These are phyloP conservation scores for Synergus itoensis DNA, from an alignment of 2,888 invertebrate genomes.

Conservation along the genomic window DNA sequence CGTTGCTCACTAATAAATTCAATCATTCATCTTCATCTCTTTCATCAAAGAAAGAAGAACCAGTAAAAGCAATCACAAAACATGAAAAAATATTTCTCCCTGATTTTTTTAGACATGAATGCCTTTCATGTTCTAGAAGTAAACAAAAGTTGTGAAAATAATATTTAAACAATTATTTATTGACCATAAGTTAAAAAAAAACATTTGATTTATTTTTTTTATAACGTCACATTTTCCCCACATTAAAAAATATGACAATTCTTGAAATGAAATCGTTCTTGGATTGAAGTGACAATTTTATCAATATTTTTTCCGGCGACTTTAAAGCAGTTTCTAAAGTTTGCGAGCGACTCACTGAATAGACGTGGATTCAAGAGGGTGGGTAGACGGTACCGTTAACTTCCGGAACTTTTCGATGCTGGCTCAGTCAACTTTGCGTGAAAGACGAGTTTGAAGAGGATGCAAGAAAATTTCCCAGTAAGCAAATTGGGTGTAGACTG, in stretches of 20 bases:
- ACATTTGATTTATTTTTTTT: too few species aligned
- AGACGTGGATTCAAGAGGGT: not conserved
- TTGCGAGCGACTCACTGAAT: slow-evolving; percentile 35
- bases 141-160: too few species aligned
- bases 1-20: not conserved
- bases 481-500: slow-evolving; percentile 32
- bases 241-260: not conserved
- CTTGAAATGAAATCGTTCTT: slow-evolving; percentile 8
- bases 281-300: slow-evolving; percentile 25
- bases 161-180: too few species aligned
- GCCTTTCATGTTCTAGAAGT: not conserved
- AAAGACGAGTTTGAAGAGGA: slow-evolving; percentile 37
- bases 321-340: slow-evolving; percentile 37
- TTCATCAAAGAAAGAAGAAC: not conserved
- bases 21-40: not conserved
- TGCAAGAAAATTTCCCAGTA: slow-evolving; percentile 31
- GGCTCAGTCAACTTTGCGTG: slow-evolving; percentile 38
- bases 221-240: not conserved
- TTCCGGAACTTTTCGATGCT: slow-evolving; percentile 31
- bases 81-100: not conserved
- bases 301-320: slow-evolving; percentile 37
- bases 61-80: not conserved
- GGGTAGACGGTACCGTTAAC: slow-evolving; percentile 29
- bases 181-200: too few species aligned
- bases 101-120: not conserved